phyloP scores from a whole-genome alignment of 2,797 vertebrate species.

The Lateolabrax maculatus region DNA sequence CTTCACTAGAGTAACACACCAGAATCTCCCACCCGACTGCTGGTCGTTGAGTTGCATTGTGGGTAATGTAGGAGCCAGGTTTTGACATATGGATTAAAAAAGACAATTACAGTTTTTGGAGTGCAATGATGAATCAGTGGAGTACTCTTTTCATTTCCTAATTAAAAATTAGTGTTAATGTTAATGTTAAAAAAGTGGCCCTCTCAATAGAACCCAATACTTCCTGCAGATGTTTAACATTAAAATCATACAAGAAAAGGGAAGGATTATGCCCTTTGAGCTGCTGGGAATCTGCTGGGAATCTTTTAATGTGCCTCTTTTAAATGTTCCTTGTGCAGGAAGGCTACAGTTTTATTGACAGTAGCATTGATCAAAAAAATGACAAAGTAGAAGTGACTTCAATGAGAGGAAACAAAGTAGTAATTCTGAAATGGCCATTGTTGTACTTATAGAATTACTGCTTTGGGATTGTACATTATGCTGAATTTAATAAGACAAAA shows the following conservation, averaged over 20 bases:
- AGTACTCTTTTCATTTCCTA: too few relatives aligned
- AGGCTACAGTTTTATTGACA: background rate
- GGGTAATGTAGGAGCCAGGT: background rate
- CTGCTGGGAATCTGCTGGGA: background rate
- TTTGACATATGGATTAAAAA: background rate
- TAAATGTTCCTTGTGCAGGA: background rate
- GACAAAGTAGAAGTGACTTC: background rate
- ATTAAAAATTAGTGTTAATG: too few relatives aligned
- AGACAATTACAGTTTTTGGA: background rate
- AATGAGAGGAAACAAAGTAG: background rate
- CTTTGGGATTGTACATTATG: background rate
- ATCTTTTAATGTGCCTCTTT: background rate
- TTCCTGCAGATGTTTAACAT: background rate
- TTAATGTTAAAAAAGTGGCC: background rate
- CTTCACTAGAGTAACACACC: too few relatives aligned
- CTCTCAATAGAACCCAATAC: background rate
- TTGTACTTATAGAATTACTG: background rate
- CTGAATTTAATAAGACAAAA: slow-evolving; percentile 7
- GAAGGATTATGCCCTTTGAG: background rate
- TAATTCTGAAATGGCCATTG: background rate
- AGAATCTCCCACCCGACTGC: too few relatives aligned
- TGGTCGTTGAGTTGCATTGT: background rate
- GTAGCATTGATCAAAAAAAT: background rate
- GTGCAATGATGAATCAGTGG: too few relatives aligned
- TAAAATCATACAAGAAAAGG: background rate